phyloP scores from a whole-genome alignment of 2,888 invertebrate genomes.

The Blastobasis adustella region DNA sequence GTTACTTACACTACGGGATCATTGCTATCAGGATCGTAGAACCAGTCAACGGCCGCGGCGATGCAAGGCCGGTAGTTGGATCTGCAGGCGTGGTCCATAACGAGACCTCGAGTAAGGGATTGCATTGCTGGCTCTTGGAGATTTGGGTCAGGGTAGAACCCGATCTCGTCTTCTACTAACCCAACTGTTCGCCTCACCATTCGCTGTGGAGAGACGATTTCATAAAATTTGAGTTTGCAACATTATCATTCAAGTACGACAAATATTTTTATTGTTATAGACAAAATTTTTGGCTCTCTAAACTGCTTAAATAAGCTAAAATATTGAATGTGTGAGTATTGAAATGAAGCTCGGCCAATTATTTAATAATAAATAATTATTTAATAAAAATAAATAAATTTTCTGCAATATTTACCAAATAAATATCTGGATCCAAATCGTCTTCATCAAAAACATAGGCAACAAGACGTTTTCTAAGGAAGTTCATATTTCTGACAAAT shows the following conservation, averaged over 20 bases:
- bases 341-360: too few relatives aligned
- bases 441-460: conserved; percentile 36
- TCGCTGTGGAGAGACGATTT: conserved; percentile 30
- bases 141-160: conserved; percentile 40
- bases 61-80: conserved; percentile 53
- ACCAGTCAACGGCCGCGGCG: conserved; percentile 60
- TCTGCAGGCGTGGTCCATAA: conserved; percentile 63
- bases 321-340: too few relatives aligned
- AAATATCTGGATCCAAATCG: conserved; percentile 51
- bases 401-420: conserved; percentile 36
- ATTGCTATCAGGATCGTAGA: conserved; percentile 40
- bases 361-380: background rate
- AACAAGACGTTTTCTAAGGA: conserved; percentile 44
- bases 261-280: too few relatives aligned
- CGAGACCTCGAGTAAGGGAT: conserved; percentile 50
- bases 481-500: conserved; percentile 60
- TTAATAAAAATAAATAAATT: background rate
- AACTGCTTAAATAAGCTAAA: too few relatives aligned
- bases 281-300: too few relatives aligned
- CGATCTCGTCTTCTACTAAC: conserved; percentile 41
- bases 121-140: conserved; percentile 43
- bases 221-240: too few relatives aligned
- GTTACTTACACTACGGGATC: conserved; percentile 45
- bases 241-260: too few relatives aligned
- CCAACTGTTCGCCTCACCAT: conserved; percentile 47